Evolutionary conservation across 1,140 invertebrate genomes (phyloP).

Genomic region (Latrodectus geometricus): DNA sequence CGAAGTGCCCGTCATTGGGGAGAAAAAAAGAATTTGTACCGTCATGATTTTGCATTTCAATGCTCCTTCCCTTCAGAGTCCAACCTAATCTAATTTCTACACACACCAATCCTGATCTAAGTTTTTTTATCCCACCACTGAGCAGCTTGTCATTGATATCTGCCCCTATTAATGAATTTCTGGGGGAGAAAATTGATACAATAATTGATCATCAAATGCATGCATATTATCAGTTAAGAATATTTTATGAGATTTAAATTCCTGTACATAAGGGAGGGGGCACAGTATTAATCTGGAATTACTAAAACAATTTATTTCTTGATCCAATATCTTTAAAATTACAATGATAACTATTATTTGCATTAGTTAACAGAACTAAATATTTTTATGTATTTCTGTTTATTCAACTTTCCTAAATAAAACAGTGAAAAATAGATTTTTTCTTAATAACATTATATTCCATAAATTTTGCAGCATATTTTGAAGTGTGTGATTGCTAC

Average conservation of each 20-base stretch:
- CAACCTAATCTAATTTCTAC: conserved; percentile 5
- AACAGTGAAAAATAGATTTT: conserved; percentile 6
- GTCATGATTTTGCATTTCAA: not conserved
- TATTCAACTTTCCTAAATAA: not conserved
- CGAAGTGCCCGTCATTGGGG: no score
- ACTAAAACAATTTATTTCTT: not conserved
- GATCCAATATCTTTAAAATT: conserved; percentile 1
- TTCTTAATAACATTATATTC: not conserved
- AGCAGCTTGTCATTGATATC: conserved; percentile 11
- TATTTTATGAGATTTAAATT: not conserved
- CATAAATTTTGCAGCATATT: not conserved
- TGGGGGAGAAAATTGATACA: not conserved
- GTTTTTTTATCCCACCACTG: not conserved
- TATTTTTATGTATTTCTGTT: not conserved
- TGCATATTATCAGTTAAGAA: not conserved
- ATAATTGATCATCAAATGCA: not conserved
- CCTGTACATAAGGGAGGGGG: not conserved
- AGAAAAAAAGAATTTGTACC: not conserved
- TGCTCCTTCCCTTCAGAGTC: not conserved
- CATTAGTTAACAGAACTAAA: not conserved
- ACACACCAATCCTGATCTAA: not conserved
- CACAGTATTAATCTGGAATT: not conserved
- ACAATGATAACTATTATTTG: not conserved
- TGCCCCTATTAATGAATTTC: not conserved
- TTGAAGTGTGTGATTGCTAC: not conserved